Percentiles rank a stretch among this genome's conserved stretches.
phyloP scores from a whole-genome alignment of 2,113 vertebrate genomes.

The Nannospalax galili region DNA sequence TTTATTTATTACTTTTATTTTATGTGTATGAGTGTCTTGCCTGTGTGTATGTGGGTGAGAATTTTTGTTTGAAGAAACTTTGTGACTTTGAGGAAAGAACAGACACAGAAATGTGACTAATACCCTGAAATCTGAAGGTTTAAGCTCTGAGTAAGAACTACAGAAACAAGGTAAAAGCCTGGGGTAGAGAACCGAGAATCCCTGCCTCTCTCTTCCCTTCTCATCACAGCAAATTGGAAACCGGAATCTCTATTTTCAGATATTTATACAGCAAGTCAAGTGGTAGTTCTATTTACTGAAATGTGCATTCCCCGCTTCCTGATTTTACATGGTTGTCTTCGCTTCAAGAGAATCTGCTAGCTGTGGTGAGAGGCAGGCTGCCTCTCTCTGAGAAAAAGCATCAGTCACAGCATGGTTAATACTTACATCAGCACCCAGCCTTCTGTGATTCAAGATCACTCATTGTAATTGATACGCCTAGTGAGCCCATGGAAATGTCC shows the following conservation, averaged over 20 bases:
- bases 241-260: neutral
- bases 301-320: neutral
- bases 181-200: fast-evolving
- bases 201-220: neutral
- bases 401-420: neutral
- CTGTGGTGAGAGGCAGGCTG: neutral
- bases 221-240: neutral
- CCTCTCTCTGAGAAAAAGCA: neutral
- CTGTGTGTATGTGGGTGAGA: no score
- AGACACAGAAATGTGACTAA: neutral
- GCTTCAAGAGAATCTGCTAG: neutral
- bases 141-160: neutral
- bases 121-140: neutral
- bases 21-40: no score
- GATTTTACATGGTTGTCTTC: neutral
- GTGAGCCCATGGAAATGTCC: neutral
- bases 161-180: neutral
- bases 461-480: neutral
- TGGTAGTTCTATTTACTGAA: neutral
- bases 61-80: conserved; percentile 6
- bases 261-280: neutral
- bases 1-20: no score
- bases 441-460: neutral
- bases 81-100: neutral
- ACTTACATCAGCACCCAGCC: neutral